Base-by-base conservation (phyloP, 2,888 invertebrate species). In the Crematogaster levior region DNA sequence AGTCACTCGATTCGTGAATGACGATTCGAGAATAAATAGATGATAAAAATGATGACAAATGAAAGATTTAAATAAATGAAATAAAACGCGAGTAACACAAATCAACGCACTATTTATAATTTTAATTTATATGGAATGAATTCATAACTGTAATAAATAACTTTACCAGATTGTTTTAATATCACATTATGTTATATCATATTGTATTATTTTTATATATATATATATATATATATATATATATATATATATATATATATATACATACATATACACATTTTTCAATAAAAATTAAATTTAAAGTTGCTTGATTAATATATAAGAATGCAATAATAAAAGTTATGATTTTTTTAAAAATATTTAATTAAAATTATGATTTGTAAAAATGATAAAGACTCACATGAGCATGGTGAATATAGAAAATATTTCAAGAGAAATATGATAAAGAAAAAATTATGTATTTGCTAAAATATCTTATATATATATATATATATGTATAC, bases 1-100 rank as follows among this genome's bases (percentile, higher is more conserved):
- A 85, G 88, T 90, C 88, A 91, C 63, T 56, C 61, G 51, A 65
- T 65, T 53, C 58, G 51, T 63, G 46, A 58, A 72, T 27, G 27
- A 73, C 15, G 15, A 27, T n/a, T n/a, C n/a, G n/a, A n/a, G n/a
- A 51, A 30, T n/a, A 9, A 73, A 46, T n/a, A n/a, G n/a, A n/a
- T n/a, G n/a, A n/a, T n/a, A n/a, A n/a, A n/a, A n/a, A 61, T 43
- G 3, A 18, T 27, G 24, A 30, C 21, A 46, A 61, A 63, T 81
- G 34, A 56, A 61, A 72, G 46, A 34, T 37, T 58, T 51, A 15
- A 61, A 48, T 43, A 73, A 10, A 68, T 51, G 12, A 43, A 58
- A 68, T 56, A 68, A 10, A 58, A 68, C 30, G 21, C n/a, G n/a
- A 58, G 9, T 21, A 53, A 37, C 46, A 21, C 24, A 48, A 56